Evolutionary conservation across 2,797 vertebrate genomes (phyloP), one percentile per base, ranked within the genome.

Genomic region (Calcarius lapponicus): DNA sequence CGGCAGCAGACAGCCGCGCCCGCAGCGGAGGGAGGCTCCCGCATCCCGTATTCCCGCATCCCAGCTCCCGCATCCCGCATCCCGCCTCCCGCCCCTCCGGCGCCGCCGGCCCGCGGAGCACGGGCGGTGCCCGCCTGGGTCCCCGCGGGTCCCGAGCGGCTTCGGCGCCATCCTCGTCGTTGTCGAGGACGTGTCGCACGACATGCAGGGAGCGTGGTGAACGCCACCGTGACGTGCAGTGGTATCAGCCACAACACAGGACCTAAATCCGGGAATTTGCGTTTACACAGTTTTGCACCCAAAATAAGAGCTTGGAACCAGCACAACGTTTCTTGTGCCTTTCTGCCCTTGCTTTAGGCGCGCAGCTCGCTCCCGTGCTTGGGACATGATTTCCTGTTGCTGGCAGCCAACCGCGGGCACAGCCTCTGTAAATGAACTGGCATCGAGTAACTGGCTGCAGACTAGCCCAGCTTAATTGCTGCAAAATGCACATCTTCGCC

Each of bases 51-150:
- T 51, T 51, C 50, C 9, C 4, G 29, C 11, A 2, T 20, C 51
- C 26, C 6, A 2, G 2, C 2, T 28, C 25, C 50, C 1, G 3
- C 3, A 2, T 28, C 25, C 26, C 6, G 9, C 9, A 6, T 51
- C 28, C 50, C 1, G 28, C 50, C 38, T 38, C 19, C 69, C 11
- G 25, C 57, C 22, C 47, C 58, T 5, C 28, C 50, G 6, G 7
- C 24, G 17, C 32, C 18, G 11, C 21, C 21, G 18, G 47, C 29
- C 54, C 32, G 62, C 13, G 24, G 10, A 12, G 13, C 65, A 15
- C 2, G 9, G 67, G 53, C 24, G 7, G 15, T 48, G 15, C 22
- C 14, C 11, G 34, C 51, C 78, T 7, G 9, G 6, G 6, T 19
- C 29, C 15, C 65, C 31, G 50, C 10, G 16, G 50, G 50, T 9